Evolutionary conservation across 2,113 vertebrate genomes (phyloP), one percentile per base, ranked within the genome.

Genomic region (Hyla sarda): DNA sequence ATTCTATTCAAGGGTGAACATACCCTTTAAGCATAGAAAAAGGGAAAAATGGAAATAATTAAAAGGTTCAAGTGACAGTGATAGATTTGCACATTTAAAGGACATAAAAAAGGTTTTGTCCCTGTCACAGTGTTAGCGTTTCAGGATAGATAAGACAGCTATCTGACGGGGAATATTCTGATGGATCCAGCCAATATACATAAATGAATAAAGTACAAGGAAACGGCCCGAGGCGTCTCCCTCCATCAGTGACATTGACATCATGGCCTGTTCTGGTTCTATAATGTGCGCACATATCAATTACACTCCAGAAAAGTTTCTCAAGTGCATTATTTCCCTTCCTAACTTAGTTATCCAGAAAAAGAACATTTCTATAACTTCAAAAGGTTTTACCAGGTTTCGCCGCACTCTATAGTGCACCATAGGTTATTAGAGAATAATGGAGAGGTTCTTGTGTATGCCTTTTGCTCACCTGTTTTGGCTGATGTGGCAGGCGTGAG

Each of bases 51-150:
- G n/a, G 56, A n/a, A 28, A 62, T 25, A 60, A 28, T 62, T 25
- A 62, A 28, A 25, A 62, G 28, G n/a, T 62, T 62, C 58, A 0
- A 62, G 13, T 62, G 58, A 28, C 58, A 32, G 30, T 34, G 30
- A 69, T 69, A 2, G 65, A 69, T 69, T 69, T 69, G 30, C 65
- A 69, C 65, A 69, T 34, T 69, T 69, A 69, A 69, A 34, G 30
- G 65, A 69, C 65, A 69, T 69, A 17, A 69, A 69, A 69, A 34
- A 34, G 32, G 16, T 37, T 69, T 30, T 37, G 65, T 34, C 28
- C 65, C 30, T 69, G 65, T 28, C 65, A 69, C 19, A 19, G 65
- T 34, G 17, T 21, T 21, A 3, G 3, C 32, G 32, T 34, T 69
- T 21, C 65, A 9, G 65, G 65, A 28, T 2, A 34, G 30, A 34